Conservation (phyloP, 2,888 invertebrate species). For the Anthrax anthrax region DNA sequence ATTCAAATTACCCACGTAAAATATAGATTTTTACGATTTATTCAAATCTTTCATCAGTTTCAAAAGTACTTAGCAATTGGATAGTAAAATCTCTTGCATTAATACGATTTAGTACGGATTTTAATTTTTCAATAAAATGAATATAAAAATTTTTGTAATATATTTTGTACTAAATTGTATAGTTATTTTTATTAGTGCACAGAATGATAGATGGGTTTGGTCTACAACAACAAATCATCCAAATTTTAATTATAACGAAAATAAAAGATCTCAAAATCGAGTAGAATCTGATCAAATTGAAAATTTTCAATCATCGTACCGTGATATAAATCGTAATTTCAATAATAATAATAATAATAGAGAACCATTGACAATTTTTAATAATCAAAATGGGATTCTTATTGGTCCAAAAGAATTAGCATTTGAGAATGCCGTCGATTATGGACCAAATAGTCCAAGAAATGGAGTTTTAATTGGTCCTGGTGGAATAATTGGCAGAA, state of each 20-base stretch:
- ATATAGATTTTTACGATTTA: too few species aligned
- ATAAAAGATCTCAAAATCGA: too few species aligned
- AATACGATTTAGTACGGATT: too few species aligned
- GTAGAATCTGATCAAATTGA: background rate
- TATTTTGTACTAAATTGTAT: too few species aligned
- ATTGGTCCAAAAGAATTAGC: slow-evolving; percentile 37
- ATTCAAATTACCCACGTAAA: too few species aligned
- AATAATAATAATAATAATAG: slow-evolving; percentile 22
- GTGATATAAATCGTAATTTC: slow-evolving; percentile 20
- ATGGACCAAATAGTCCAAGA: slow-evolving; percentile 3
- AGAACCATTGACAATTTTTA: background rate
- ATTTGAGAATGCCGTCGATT: slow-evolving; percentile 25
- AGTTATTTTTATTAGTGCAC: slow-evolving; percentile 14
- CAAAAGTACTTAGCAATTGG: too few species aligned
- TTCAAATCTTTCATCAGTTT: too few species aligned
- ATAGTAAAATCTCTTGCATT: too few species aligned
- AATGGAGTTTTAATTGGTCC: slow-evolving; percentile 36
- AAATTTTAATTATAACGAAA: slow-evolving; percentile 12
- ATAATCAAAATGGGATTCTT: slow-evolving; percentile 16
- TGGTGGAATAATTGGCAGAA: slow-evolving; percentile 40
- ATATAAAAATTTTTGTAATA: too few species aligned
- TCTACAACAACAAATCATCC: slow-evolving; percentile 8
- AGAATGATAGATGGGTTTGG: slow-evolving; percentile 29
- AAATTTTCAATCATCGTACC: slow-evolving; percentile 6
- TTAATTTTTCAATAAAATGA: too few species aligned